Base-by-base conservation (phyloP, 2,888 invertebrate genomes). In the Charanyca ferruginea region DNA sequence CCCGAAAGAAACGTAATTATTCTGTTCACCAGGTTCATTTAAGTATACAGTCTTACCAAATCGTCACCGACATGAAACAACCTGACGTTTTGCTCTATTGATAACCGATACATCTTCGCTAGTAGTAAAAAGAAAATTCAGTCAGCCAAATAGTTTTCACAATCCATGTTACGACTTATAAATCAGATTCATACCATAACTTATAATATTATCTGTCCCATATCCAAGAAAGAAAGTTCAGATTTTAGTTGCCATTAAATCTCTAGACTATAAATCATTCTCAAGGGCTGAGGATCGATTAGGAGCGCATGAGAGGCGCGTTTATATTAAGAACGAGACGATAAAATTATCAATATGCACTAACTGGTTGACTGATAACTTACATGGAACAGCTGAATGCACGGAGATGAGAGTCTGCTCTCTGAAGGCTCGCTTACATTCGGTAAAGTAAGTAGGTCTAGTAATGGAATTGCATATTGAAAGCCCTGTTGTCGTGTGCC, bases 291-390 rank as follows among this genome's bases (percentile, higher is more conserved):
- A 54, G 45, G 60, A 80, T 75, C 64, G 58, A 73, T 69, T 72
- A 66, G 57, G 61, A 79, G 73, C 69, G 59, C 69, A 73, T 65
- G 63, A 78, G 73, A 67, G 63, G 13, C 57, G 49, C 60, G 58
- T 71, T 78, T 81, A 73, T 76, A 76, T 80, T 80, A 80, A 78
- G 68, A 66, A 71, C 73, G 49, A 65, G 32, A 25, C 57, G 77
- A 80, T 80, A 72, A 80, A 73, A 65, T 76, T 59, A 78, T 78
- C 76, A 80, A 73, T 80, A 70, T 67, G 66, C 71, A 71, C 72
- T 77, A 80, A 80, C 80, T 71, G 77, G 59, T 57, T 62, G 59
- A 44, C 47, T 57, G 80, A 75, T 80, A 74, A 73, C 53, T 69
- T 47, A n/a, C 23, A 61, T 42, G 61, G 52, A 66, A 55, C 60